Base-by-base conservation (phyloP, 92 coral and sea anemone genomes). In the Zoanthus solanderi region DNA sequence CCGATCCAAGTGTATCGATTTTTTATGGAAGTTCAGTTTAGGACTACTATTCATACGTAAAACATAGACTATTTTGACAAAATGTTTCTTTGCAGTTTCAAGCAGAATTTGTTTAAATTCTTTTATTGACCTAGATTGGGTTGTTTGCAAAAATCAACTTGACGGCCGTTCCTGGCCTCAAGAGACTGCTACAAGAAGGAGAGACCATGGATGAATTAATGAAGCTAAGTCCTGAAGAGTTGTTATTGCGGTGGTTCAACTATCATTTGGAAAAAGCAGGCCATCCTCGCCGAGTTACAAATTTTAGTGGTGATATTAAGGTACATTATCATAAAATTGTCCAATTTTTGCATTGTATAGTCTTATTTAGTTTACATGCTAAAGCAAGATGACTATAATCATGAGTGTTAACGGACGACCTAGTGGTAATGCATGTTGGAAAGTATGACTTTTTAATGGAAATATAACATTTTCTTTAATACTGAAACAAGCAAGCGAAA, bases 191-290 rank as follows among this genome's bases (percentile, higher is more conserved):
- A 9, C 66, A 46, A 60, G 99, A 97, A 7, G 99, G 97, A 29
- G 99, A 97, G 60, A 94, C 96, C 9, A 84, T 94, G 65, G 94
- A 93, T 44, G 98, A 93, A 71, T 85, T 97, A 28, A 95, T 92
- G 90, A 90, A 89, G 12, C 92, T 97, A 46, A 90, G 94, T 4
- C 99, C 99, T 6, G 99, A 97, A 57, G 98, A 93, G 32, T 87
- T 97, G 23, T 76, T 97, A 52, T 80, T 97, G 57, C 93, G 98
- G 5, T 97, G 99, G 99, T 95, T 97, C 34, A 97, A 97, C 91
- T 97, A 95, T 75, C 99, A 97, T 73, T 88, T 97, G 54, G 95
- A 89, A 73, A 88, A 90, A 53, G 92, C 95, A 8, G 96, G 99
- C 15, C 89, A 87, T 77, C 86, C 88, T 37, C 88, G 95, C 85